Conservation (phyloP, 2,797 vertebrate species). For the Emys orbicularis region DNA sequence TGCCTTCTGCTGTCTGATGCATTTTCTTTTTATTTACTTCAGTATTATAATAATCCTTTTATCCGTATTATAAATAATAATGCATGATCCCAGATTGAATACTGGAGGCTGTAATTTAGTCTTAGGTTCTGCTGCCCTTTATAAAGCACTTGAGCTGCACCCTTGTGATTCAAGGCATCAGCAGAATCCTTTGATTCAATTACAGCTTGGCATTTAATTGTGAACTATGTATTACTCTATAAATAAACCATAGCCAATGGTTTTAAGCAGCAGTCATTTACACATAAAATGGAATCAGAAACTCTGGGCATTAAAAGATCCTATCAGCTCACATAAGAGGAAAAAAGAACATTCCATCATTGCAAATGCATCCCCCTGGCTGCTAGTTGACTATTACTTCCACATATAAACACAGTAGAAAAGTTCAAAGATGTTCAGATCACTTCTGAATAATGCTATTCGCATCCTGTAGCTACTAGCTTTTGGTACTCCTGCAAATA, state of each 20-base stretch:
- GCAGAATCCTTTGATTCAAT: constrained; percentile 70
- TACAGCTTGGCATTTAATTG: constrained; percentile 64
- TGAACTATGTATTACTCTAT: constrained; percentile 55
- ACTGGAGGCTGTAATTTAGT: constrained; percentile 42
- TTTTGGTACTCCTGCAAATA: not conserved
- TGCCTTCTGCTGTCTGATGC: constrained; percentile 35
- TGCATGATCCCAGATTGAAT: constrained; percentile 17
- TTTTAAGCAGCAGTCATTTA: constrained; percentile 50
- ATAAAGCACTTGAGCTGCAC: constrained; percentile 49
- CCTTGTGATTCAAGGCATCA: constrained; percentile 7
- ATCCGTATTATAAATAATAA: not conserved
- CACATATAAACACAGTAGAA: not conserved
- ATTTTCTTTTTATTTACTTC: constrained; percentile 61
- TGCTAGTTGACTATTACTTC: not conserved
- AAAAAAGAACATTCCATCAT: not conserved
- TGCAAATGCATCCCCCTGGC: not conserved
- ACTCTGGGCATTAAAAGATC: constrained; percentile 13
- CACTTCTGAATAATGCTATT: not conserved
- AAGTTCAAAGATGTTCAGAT: not conserved
- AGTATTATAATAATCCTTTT: constrained; percentile 64
- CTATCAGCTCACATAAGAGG: not conserved
- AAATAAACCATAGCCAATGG: constrained; percentile 60
- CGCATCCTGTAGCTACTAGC: not conserved
- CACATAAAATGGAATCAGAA: constrained; percentile 5
- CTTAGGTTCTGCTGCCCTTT: constrained; percentile 49